Base-by-base conservation (phyloP, 2,113 vertebrate genomes). In the Ptilonorhynchus violaceus region DNA sequence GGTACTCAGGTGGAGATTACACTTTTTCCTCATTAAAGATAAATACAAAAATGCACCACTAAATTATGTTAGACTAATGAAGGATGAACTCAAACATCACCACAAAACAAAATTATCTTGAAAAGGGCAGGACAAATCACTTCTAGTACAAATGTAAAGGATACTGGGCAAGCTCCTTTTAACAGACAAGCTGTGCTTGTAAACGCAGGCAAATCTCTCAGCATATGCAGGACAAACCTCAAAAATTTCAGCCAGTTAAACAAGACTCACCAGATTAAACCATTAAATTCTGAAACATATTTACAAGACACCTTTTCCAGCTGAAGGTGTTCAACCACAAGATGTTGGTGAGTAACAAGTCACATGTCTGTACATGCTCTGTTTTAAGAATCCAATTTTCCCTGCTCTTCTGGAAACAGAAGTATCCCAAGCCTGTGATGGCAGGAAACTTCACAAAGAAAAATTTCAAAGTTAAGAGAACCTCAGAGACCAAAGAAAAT, bases 221-320 rank as follows among this genome's bases (percentile, higher is more conserved):
- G 83, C 64, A 41, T 35, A 62, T 12, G 19, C 52, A 77, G 39
- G 46, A 35, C 59, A 83, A 93, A 93, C 72, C 85, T 83, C 93
- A 83, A 76, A 72, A 91, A 69, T 44, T 88, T 70, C 62, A 92
- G 67, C 92, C 94, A 88, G 92, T 90, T 85, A 20, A 90, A 88
- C 93, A 62, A 85, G 81, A 86, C 33, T 94, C 24, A 35, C 79
- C 67, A 93, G 59, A 23, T 72, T 80, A 91, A 76, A 93, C 42
- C 44, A 95, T 30, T 42, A 53, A 8, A 76, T 93, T 83, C 96
- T 70, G 78, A 55, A 92, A 76, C 39, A 39, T 27, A 17, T 58
- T 94, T 88, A 76, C 37, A 76, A 66, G 77, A 87, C 62, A 76
- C 74, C 33, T 80, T 67, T 83, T 90, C n/a, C 63, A 92, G 88